These are phyloP conservation scores for Rutilus rutilus DNA, from an alignment of 2,113 vertebrate species.

Conservation along the genomic window DNA sequence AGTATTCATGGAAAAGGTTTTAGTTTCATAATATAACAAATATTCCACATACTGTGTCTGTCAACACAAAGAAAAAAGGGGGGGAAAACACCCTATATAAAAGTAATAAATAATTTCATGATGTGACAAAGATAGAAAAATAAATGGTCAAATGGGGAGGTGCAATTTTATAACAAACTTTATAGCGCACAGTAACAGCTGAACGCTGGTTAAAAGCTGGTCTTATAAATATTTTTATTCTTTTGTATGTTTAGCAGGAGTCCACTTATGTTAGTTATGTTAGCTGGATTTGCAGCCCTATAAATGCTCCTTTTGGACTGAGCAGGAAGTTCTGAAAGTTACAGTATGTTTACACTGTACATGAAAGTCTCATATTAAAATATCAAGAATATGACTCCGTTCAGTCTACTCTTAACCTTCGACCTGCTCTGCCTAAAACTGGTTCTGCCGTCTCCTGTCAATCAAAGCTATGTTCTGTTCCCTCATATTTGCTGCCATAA, in stretches of 20 bases:
- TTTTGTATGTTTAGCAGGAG: neutral
- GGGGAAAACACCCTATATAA: neutral
- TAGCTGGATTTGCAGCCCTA: neutral
- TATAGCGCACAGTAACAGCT: neutral
- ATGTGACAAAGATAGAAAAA: neutral
- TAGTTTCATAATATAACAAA: too few species aligned
- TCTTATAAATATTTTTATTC: neutral
- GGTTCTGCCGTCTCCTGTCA: neutral
- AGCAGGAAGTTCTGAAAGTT: neutral
- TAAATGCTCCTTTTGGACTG: neutral
- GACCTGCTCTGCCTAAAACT: neutral
- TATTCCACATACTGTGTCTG: neutral
- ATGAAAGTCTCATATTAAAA: neutral
- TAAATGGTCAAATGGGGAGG: neutral
- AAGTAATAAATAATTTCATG: neutral
- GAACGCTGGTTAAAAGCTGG: neutral
- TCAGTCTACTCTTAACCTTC: neutral
- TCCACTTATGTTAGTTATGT: constrained; percentile 10
- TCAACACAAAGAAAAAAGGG: neutral
- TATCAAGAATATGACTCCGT: neutral
- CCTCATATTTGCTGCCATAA: neutral
- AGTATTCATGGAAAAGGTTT: neutral
- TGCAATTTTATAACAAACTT: neutral
- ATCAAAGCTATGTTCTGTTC: neutral
- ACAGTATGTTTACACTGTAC: neutral